Evolutionary conservation across 2,797 vertebrate genomes (phyloP).

Genomic region (Psittacula derbiana): DNA sequence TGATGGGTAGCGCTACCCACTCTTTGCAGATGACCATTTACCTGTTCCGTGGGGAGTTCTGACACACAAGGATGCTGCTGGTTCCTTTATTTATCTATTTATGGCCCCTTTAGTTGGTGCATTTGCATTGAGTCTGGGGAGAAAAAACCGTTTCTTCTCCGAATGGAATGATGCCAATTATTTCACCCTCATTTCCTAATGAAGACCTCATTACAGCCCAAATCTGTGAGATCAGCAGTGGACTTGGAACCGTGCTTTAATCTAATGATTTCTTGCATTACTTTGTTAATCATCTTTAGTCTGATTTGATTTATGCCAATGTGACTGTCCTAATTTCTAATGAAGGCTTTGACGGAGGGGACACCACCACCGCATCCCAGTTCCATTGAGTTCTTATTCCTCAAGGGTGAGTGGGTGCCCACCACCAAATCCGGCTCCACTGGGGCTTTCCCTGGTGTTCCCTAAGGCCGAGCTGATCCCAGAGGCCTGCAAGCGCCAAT

Average conservation of each 20-base stretch:
- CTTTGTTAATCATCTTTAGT: slow-evolving; percentile 83
- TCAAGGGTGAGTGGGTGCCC: accelerated
- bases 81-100: not conserved
- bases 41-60: not conserved
- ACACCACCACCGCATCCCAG: not conserved
- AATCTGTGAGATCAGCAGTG: slow-evolving; percentile 81
- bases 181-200: slow-evolving; percentile 78
- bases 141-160: slow-evolving; percentile 30
- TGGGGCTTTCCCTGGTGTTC: accelerated
- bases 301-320: slow-evolving; percentile 81
- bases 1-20: accelerated
- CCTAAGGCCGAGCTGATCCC: not conserved
- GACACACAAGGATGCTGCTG: not conserved
- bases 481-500: accelerated
- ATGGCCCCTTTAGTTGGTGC: not conserved
- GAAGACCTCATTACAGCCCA: slow-evolving; percentile 82
- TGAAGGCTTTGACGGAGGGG: slow-evolving; percentile 74
- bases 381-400: not conserved
- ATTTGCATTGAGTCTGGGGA: not conserved
- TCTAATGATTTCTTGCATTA: slow-evolving; percentile 83
- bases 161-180: slow-evolving; percentile 73
- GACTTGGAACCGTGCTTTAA: slow-evolving; percentile 79
- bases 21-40: not conserved
- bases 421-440: accelerated
- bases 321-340: slow-evolving; percentile 81